phyloP scores from a whole-genome alignment of 2,797 vertebrate genomes.

The Aulostomus chinensis region DNA sequence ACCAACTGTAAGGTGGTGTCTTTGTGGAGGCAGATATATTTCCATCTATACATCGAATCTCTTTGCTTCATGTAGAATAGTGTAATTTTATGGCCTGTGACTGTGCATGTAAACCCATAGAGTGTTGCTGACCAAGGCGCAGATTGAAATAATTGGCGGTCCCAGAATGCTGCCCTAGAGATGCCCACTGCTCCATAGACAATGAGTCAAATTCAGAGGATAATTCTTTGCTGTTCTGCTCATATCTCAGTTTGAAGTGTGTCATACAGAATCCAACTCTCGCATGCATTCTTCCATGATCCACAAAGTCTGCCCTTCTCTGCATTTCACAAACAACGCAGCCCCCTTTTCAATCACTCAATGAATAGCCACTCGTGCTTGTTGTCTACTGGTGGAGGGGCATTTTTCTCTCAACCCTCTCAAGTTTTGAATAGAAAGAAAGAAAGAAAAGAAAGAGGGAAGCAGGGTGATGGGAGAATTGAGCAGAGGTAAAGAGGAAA shows the following conservation, averaged over 20 bases:
- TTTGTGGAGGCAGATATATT: no score
- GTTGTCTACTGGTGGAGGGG: constrained; percentile 44
- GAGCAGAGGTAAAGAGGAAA: constrained; percentile 39
- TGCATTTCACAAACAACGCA: constrained; percentile 48
- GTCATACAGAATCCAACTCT: constrained; percentile 4
- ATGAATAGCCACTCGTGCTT: constrained; percentile 57
- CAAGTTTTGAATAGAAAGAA: constrained; percentile 59
- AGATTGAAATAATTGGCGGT: no score
- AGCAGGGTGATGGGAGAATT: constrained; percentile 37
- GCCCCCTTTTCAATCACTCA: constrained; percentile 20
- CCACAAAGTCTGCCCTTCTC: constrained; percentile 23
- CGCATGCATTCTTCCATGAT: constrained; percentile 21
- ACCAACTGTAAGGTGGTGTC: no score
- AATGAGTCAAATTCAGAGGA: no score
- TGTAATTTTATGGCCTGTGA: no score
- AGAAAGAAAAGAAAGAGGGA: constrained; percentile 40
- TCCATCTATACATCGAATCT: no score
- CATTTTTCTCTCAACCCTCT: constrained; percentile 38
- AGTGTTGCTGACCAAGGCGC: no score
- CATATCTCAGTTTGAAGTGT: constrained; percentile 38
- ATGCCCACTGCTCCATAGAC: no score
- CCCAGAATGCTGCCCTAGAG: no score
- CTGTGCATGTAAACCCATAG: no score
- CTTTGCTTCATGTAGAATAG: no score
- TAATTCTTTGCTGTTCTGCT: constrained; percentile 15